phyloP scores from a whole-genome alignment of 1,140 invertebrate genomes.

The Drosophila melanica region DNA sequence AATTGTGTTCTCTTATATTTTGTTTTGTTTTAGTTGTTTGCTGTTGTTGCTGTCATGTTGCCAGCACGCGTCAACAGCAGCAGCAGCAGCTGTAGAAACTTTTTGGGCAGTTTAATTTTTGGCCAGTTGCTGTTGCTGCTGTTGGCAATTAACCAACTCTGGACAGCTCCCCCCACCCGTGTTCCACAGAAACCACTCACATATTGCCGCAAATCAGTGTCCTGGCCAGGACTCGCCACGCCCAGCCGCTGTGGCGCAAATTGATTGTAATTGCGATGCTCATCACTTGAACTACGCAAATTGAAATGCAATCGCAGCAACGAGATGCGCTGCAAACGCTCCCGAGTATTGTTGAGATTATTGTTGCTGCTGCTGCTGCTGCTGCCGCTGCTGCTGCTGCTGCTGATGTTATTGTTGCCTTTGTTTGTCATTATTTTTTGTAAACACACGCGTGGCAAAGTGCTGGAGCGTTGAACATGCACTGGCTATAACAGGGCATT shows the following conservation, averaged over 20 bases:
- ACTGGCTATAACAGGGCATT: slow-evolving; percentile 6
- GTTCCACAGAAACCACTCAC: slow-evolving; percentile 42
- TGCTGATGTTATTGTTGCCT: neutral
- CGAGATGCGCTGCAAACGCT: slow-evolving; percentile 30
- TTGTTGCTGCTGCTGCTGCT: neutral
- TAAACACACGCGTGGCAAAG: slow-evolving; percentile 7
- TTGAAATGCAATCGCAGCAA: slow-evolving; percentile 65
- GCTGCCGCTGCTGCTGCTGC: neutral
- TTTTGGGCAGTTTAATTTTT: slow-evolving; percentile 43
- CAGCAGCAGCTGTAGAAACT: slow-evolving; percentile 29
- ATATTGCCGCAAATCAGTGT: slow-evolving; percentile 53
- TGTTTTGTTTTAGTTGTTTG: slow-evolving; percentile 7
- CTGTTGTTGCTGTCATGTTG: slow-evolving; percentile 45
- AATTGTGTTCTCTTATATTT: slow-evolving; percentile 9
- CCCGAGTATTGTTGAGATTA: slow-evolving; percentile 10
- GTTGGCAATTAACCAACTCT: slow-evolving; percentile 64
- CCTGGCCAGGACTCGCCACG: slow-evolving; percentile 33
- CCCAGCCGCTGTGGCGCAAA: slow-evolving; percentile 18
- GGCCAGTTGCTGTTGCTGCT: slow-evolving; percentile 6
- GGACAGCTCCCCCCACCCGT: too few relatives aligned
- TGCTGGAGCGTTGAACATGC: neutral
- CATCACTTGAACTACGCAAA: slow-evolving; percentile 41
- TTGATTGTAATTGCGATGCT: slow-evolving; percentile 52
- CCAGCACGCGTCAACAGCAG: slow-evolving; percentile 14
- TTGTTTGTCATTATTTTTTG: slow-evolving; percentile 10